phyloP scores from a whole-genome alignment of 2,888 invertebrate genomes.

The Lissonota sp. region DNA sequence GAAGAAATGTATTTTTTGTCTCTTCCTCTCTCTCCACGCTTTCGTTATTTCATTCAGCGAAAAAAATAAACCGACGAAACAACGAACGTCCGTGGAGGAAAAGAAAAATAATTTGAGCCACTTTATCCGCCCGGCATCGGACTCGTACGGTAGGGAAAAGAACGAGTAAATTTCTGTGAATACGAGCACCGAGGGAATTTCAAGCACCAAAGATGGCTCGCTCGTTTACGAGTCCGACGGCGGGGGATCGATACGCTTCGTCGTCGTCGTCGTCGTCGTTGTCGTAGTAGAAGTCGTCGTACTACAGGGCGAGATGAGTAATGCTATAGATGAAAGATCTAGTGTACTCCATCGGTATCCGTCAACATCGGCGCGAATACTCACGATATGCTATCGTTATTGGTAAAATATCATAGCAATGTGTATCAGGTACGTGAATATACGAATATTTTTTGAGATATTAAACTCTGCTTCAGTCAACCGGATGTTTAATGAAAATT shows the following conservation, averaged over 20 bases:
- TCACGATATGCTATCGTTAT: constrained; percentile 5
- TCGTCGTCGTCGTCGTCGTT: constrained; percentile 50
- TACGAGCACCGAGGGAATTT: constrained; percentile 61
- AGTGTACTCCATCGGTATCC: constrained; percentile 24
- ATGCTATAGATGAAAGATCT: constrained; percentile 60
- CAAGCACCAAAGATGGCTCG: constrained; percentile 62
- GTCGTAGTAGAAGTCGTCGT: constrained; percentile 21
- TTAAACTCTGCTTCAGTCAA: neutral
- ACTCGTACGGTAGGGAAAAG: constrained; percentile 44
- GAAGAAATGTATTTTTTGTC: constrained; percentile 22
- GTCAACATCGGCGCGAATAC: constrained; percentile 19
- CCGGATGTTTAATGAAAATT: neutral
- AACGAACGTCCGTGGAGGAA: constrained; percentile 23
- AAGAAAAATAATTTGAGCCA: constrained; percentile 53
- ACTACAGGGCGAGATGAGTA: constrained; percentile 26
- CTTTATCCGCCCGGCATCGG: constrained; percentile 49
- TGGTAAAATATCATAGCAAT: constrained; percentile 11
- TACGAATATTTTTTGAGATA: constrained; percentile 25
- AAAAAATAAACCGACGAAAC: constrained; percentile 19
- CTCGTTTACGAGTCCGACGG: constrained; percentile 61
- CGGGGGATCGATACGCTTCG: constrained; percentile 56
- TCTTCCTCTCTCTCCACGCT: constrained; percentile 18
- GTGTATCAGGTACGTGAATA: neutral
- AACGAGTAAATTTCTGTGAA: constrained; percentile 61
- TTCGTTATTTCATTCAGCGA: constrained; percentile 39